Conservation (phyloP, 2,888 invertebrate species). For the Bembecia ichneumoniformis region DNA sequence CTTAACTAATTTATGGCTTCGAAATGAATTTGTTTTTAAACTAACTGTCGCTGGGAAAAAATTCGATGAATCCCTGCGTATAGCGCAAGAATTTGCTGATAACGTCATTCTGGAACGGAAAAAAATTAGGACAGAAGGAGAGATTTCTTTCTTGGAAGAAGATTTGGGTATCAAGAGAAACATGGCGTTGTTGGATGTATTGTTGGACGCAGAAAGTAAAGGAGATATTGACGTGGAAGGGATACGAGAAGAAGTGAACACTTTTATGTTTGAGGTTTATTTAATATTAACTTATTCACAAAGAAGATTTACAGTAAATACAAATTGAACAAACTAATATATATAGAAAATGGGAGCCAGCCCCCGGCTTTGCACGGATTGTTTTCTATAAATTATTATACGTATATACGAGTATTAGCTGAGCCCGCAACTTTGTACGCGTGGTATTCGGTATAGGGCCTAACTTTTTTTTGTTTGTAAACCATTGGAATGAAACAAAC, state of each 20-base stretch:
- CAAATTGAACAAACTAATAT: not conserved
- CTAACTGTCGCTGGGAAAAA: conserved; percentile 48
- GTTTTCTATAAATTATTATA: no score
- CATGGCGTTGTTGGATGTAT: conserved; percentile 76
- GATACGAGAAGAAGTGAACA: conserved; percentile 80
- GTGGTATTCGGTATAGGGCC: no score
- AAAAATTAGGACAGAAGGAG: conserved; percentile 11
- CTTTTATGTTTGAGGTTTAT: conserved; percentile 80
- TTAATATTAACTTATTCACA: conserved; percentile 3
- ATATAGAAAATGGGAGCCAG: no score
- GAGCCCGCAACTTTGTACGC: no score
- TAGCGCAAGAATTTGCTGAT: conserved; percentile 68
- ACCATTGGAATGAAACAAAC: no score
- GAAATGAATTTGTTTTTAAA: conserved; percentile 64
- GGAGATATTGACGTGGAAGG: conserved; percentile 74
- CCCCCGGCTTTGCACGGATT: no score
- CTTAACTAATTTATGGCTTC: conserved; percentile 68
- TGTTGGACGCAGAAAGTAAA: conserved; percentile 72
- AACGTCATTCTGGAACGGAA: conserved; percentile 66
- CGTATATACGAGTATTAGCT: no score
- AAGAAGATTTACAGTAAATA: not conserved
- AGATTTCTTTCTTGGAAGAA: conserved; percentile 5
- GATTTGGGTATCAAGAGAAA: conserved; percentile 46
- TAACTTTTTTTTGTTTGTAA: no score
- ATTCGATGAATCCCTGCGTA: conserved; percentile 53